Evolutionary conservation across 2,797 vertebrate species (phyloP).

Genomic region (Platyrinchus mystaceus): DNA sequence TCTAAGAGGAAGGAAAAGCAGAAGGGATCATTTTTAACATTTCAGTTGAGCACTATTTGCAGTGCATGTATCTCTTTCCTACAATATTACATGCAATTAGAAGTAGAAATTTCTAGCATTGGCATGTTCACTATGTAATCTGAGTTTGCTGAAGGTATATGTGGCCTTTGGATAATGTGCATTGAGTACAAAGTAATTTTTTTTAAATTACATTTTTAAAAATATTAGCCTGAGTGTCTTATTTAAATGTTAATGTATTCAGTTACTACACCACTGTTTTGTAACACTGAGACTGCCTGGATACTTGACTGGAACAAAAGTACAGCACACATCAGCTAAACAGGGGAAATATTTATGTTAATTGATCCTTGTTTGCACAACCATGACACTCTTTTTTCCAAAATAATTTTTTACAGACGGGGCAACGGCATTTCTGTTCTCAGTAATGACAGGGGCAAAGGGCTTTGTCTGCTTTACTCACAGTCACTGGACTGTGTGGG

Average conservation of each 20-base stretch:
- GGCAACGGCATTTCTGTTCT: not conserved
- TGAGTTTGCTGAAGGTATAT: conserved; percentile 16
- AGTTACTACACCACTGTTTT: not conserved
- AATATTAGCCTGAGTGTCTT: not conserved
- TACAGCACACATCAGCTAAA: not conserved
- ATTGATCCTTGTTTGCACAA: not conserved
- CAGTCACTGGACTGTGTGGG: not conserved
- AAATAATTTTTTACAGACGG: not conserved
- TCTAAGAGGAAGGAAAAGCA: conserved; percentile 12
- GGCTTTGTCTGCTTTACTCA: not conserved
- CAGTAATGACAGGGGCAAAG: not conserved
- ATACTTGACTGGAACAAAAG: not conserved
- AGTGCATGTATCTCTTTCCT: not conserved
- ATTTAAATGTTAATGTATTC: not conserved
- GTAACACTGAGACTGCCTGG: not conserved
- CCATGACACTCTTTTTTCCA: accelerated
- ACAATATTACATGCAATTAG: conserved; percentile 22
- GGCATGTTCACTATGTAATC: not conserved
- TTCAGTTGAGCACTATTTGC: conserved; percentile 41
- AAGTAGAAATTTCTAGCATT: conserved; percentile 4
- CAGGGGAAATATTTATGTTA: not conserved
- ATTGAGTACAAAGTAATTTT: not conserved
- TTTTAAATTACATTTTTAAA: not conserved
- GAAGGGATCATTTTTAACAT: conserved; percentile 30
- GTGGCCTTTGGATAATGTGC: not conserved